phyloP scores from a whole-genome alignment of 2,113 vertebrate genomes.

The Bos javanicus region DNA sequence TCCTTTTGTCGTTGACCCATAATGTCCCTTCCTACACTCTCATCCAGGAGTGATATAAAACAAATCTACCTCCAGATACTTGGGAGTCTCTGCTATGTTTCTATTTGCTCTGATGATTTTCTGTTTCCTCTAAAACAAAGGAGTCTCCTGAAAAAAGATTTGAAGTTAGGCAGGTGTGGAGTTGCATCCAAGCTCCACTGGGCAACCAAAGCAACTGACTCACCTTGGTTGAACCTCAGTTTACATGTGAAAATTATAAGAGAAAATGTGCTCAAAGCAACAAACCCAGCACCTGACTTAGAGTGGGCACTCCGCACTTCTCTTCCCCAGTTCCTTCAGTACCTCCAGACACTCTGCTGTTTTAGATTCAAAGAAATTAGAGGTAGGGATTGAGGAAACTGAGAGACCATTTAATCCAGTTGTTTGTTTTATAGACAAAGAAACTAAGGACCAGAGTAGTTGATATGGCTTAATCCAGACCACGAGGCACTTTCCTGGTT shows the following conservation, averaged over 20 bases:
- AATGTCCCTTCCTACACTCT: not conserved
- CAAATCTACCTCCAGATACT: not conserved
- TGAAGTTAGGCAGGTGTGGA: not conserved
- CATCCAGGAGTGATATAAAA: not conserved
- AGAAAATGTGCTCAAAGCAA: not conserved
- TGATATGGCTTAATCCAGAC: not conserved
- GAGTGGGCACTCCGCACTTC: not conserved
- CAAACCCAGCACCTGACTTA: not conserved
- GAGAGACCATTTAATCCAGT: not conserved
- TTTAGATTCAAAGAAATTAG: not conserved
- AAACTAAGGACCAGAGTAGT: not conserved
- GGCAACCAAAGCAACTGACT: not conserved
- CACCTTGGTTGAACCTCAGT: conserved; percentile 7
- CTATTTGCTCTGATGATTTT: not conserved
- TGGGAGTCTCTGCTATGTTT: not conserved
- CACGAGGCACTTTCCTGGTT: not conserved
- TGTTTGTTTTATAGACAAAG: not conserved
- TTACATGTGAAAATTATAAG: not conserved
- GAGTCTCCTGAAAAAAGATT: not conserved
- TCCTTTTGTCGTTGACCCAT: not conserved
- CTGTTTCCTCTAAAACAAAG: not conserved
- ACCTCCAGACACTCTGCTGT: not conserved
- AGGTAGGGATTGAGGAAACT: not conserved
- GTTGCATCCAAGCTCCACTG: conserved; percentile 17
- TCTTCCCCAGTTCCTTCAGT: not conserved